A percentile compares a stretch with the other conserved stretches of the same genome.
phyloP scores from a whole-genome alignment of 2,113 vertebrate genomes.

The Varanus salvator region DNA sequence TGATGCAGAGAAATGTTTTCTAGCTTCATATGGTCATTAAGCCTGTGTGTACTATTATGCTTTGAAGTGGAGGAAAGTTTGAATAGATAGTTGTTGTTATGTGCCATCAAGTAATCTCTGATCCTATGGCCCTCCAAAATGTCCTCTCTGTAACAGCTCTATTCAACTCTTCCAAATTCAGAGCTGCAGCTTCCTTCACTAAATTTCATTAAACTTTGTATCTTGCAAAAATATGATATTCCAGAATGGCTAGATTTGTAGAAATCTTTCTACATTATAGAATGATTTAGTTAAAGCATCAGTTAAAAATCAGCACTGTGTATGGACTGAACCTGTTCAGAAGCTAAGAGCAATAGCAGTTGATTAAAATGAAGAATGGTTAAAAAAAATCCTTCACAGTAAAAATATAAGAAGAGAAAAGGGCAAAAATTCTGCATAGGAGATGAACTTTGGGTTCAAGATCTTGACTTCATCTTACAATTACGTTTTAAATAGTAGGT shows the following conservation, averaged over 20 bases:
- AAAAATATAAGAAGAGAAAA: not conserved
- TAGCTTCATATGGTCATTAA: rapidly evolving
- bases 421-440: not conserved
- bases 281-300: too few species aligned
- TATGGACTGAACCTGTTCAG: not conserved
- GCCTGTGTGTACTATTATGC: not conserved
- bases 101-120: too few species aligned
- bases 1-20: not conserved
- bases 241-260: not conserved
- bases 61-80: not conserved
- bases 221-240: not conserved
- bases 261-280: not conserved
- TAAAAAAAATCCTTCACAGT: not conserved
- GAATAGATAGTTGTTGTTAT: not conserved
- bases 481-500: not conserved
- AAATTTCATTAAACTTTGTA: not conserved
- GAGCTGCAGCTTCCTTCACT: not conserved
- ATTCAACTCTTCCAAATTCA: too few species aligned
- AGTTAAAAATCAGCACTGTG: not conserved
- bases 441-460: not conserved
- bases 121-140: too few species aligned
- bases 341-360: not conserved
- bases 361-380: not conserved
- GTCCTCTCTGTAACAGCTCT: too few species aligned
- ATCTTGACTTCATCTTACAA: not conserved